phyloP scores from a whole-genome alignment of 2,888 invertebrate species.

The Elegia similella region DNA sequence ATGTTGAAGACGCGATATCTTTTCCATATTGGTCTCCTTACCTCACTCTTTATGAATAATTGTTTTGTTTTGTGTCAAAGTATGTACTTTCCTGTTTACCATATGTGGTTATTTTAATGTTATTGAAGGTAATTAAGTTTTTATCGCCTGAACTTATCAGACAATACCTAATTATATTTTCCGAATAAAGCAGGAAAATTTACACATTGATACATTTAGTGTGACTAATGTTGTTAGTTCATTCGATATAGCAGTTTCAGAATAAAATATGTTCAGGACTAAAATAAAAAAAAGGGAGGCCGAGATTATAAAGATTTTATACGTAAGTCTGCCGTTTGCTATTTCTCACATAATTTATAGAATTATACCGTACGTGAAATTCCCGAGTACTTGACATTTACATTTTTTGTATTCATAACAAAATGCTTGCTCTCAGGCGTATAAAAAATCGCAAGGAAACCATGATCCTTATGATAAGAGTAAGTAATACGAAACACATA shows the following conservation, averaged over 20 bases:
- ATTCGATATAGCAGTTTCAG: too few relatives aligned
- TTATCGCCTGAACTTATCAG: too few relatives aligned
- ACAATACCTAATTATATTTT: too few relatives aligned
- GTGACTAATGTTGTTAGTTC: background rate
- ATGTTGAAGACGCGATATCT: too few relatives aligned
- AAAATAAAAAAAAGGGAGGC: constrained; percentile 54
- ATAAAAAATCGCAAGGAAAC: constrained; percentile 41
- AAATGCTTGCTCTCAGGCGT: constrained; percentile 32
- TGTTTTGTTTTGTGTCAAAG: too few relatives aligned
- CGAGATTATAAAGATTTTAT: constrained; percentile 43
- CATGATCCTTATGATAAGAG: constrained; percentile 37
- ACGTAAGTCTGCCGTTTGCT: constrained; percentile 41
- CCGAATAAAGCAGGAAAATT: background rate
- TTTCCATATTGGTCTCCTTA: too few relatives aligned
- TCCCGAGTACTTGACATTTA: background rate
- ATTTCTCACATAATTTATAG: background rate
- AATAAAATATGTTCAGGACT: constrained; percentile 44
- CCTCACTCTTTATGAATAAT: too few relatives aligned
- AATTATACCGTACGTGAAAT: background rate
- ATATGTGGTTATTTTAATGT: too few relatives aligned
- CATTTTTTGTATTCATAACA: constrained; percentile 12
- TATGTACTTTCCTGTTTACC: too few relatives aligned
- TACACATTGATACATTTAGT: background rate
- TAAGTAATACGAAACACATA: constrained; percentile 21
- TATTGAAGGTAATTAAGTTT: too few relatives aligned